Percentiles rank a stretch among this genome's conserved stretches.
These are phyloP conservation scores for Archocentrus centrarchus DNA, from an alignment of 2,113 vertebrate species.

Conservation along the genomic window DNA sequence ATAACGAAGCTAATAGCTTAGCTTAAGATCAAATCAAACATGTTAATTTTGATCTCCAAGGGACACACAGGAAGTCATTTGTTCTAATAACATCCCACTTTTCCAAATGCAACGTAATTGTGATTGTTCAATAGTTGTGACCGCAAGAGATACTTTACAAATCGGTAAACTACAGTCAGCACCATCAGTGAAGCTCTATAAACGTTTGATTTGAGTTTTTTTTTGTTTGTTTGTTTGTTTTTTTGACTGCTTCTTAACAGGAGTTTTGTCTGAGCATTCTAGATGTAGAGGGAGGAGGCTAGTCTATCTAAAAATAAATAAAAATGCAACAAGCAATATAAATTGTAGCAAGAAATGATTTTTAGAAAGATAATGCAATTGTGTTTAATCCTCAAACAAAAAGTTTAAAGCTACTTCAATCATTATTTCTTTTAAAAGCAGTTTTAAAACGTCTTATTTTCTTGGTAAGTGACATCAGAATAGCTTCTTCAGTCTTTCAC, in stretches of 20 bases:
- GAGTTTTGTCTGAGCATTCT: not conserved
- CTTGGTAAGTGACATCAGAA: conserved; percentile 1
- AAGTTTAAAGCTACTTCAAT: not conserved
- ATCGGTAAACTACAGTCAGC: not conserved
- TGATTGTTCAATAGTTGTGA: not conserved
- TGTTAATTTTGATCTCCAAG: not conserved
- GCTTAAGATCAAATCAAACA: not conserved
- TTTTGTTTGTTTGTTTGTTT: not conserved
- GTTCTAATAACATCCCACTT: not conserved
- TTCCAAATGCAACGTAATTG: not conserved
- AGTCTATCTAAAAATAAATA: no score
- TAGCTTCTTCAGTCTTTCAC: not conserved
- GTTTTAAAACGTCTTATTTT: not conserved
- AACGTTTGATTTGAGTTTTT: not conserved
- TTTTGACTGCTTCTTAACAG: not conserved
- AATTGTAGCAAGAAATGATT: not conserved
- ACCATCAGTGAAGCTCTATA: not conserved
- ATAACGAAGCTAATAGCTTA: not conserved
- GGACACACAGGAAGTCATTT: not conserved
- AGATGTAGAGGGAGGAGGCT: no score
- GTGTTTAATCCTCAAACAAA: not conserved
- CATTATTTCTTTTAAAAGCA: not conserved
- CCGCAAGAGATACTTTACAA: not conserved
- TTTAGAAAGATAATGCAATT: not conserved
- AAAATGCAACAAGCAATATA: not conserved